Percentiles rank a stretch among this genome's conserved stretches.
Evolutionary conservation across 2,888 invertebrate genomes (phyloP).

Genomic region (Apodemia mormo): DNA sequence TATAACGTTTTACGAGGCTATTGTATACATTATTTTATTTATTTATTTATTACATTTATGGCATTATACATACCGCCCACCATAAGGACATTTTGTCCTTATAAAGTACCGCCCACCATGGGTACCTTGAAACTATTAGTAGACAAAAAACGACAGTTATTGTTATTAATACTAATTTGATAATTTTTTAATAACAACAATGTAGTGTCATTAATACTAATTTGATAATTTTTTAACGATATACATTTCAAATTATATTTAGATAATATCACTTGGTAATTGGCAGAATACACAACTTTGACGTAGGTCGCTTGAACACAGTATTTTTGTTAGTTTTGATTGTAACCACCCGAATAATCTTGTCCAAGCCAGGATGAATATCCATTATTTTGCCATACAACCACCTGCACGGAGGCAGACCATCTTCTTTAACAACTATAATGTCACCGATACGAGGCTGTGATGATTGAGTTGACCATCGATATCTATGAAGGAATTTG

Average conservation of each 20-base stretch:
- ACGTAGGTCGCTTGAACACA: background rate
- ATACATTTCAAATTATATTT: background rate
- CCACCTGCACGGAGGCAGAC: slow-evolving; percentile 21
- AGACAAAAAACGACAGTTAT: no score
- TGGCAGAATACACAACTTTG: background rate
- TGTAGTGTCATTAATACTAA: background rate
- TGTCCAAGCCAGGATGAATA: background rate
- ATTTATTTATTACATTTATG: no score
- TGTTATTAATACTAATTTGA: background rate
- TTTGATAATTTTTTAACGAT: background rate
- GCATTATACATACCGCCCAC: no score
- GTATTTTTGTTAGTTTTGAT: background rate
- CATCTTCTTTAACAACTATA: slow-evolving; percentile 27
- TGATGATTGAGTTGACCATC: slow-evolving; percentile 19
- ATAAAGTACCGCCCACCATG: no score
- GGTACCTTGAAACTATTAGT: no score
- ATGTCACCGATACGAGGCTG: slow-evolving; percentile 25
- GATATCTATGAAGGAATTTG: slow-evolving; percentile 20
- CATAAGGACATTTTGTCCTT: no score
- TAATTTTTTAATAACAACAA: background rate
- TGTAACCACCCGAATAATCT: background rate
- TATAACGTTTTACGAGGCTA: no score
- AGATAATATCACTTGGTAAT: background rate
- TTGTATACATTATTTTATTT: no score
- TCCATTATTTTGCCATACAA: background rate